These are phyloP conservation scores for Cantharis rustica DNA, from an alignment of 2,888 invertebrate species.

Conservation along the genomic window DNA sequence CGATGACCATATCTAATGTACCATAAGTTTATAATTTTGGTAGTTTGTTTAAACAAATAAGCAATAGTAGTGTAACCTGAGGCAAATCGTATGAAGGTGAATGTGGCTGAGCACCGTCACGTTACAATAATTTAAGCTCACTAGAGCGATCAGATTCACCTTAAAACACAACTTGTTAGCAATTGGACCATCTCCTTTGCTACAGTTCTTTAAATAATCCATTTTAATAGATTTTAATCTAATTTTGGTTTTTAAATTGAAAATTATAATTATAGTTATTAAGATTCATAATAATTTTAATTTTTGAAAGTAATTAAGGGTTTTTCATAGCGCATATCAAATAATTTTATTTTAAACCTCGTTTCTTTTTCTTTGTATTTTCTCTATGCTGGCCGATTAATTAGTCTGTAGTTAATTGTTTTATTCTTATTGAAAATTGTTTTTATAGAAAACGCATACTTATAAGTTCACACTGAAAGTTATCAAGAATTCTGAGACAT, in stretches of 20 bases:
- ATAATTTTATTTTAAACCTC: neutral
- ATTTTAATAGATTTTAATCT: neutral
- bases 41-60: neutral
- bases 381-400: neutral
- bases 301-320: neutral
- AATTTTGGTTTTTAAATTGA: slow-evolving; percentile 8
- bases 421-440: neutral
- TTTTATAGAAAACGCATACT: neutral
- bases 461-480: neutral
- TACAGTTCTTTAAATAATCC: neutral
- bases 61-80: neutral
- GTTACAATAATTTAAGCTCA: slow-evolving; percentile 35
- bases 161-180: slow-evolving; percentile 24
- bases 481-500: neutral
- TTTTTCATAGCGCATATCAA: neutral
- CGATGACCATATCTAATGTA: neutral
- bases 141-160: slow-evolving; percentile 32
- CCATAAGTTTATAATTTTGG: neutral
- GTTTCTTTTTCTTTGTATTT: neutral
- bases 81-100: slow-evolving; percentile 5
- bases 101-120: slow-evolving; percentile 26
- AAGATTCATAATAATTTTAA: too few species aligned
- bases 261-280: neutral
- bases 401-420: neutral
- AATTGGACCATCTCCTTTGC: slow-evolving; percentile 21